Evolutionary conservation across 2,888 invertebrate genomes (phyloP), one percentile per base, ranked within the genome.

Genomic region (Agonopterix heracliana): DNA sequence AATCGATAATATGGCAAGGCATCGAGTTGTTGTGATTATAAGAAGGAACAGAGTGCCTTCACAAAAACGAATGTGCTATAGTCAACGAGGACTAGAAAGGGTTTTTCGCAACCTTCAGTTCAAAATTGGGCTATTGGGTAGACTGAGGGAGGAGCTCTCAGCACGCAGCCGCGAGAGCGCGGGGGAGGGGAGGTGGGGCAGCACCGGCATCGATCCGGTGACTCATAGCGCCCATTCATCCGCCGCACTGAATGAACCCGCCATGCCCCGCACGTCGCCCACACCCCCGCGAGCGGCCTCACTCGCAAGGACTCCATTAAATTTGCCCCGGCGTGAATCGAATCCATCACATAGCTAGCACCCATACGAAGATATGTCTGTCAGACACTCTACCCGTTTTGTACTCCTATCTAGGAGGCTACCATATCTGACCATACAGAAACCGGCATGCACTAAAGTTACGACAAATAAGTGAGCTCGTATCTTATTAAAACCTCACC

Each of bases 141-240:
- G 54, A 59, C 48, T 56, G 54, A 44, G 42, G 54, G 54, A 44
- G 42, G 54, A 47, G 52, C 38, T 0, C 10, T 4, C 55, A 54
- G 61, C 58, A 54, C 61, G 70, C 61, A 61, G 51, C 44, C 52
- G 51, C 64, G 66, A 38, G 35, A 2, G 49, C 51, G 53, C 55
- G 51, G 60, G 59, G 63, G 63, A 55, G 53, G 56, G 50, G 60
- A 55, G 53, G 56, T 49, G 60, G 53, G 51, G 62, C 60, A 54
- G 56, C 59, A 57, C 54, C 66, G 60, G 67, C 70, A 85, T 86
- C 83, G 86, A 86, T 85, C 82, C 74, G 79, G 68, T 87, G 87
- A 88, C 71, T 87, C 87, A 87, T 73, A 76, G 75, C 75, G 71
- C 78, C 76, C 87, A 88, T 88, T 88, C 87, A 88, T 86, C 80